phyloP scores from a whole-genome alignment of 2,113 vertebrate species.

The Atractosteus spatula region DNA sequence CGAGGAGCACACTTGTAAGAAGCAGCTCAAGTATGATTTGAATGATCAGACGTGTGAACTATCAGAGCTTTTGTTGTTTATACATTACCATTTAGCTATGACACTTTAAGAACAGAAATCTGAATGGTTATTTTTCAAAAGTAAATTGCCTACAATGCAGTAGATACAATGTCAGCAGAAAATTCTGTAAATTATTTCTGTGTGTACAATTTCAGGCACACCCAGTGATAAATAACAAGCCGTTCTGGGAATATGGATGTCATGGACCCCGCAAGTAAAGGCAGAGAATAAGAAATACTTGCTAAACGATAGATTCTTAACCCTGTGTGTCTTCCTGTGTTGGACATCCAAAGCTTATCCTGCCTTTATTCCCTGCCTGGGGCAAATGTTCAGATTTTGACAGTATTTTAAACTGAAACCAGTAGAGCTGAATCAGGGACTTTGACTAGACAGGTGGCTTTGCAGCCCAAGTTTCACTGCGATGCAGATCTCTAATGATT shows the following conservation, averaged over 20 bases:
- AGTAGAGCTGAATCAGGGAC: no score
- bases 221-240: constrained; percentile 33
- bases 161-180: constrained; percentile 33
- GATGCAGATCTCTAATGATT: no score
- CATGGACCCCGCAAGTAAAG: neutral
- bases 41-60: constrained; percentile 2
- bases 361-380: no score
- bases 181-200: constrained; percentile 31
- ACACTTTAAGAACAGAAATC: constrained; percentile 32
- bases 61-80: constrained; percentile 16
- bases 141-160: constrained; percentile 35
- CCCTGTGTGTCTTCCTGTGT: no score
- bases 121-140: constrained; percentile 31
- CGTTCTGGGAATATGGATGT: constrained; percentile 22
- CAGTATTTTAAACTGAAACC: no score
- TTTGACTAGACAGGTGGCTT: no score
- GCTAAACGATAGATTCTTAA: neutral
- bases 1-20: no score
- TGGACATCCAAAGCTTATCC: no score
- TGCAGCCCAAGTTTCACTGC: no score
- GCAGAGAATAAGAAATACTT: neutral
- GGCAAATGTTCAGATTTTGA: no score
- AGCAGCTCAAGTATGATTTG: neutral
- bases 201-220: constrained; percentile 20
- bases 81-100: constrained; percentile 21